Evolutionary conservation across 2,797 vertebrate species (phyloP), one percentile per base, ranked within the genome.

Genomic region (Tenualosa thibaudeaui): DNA sequence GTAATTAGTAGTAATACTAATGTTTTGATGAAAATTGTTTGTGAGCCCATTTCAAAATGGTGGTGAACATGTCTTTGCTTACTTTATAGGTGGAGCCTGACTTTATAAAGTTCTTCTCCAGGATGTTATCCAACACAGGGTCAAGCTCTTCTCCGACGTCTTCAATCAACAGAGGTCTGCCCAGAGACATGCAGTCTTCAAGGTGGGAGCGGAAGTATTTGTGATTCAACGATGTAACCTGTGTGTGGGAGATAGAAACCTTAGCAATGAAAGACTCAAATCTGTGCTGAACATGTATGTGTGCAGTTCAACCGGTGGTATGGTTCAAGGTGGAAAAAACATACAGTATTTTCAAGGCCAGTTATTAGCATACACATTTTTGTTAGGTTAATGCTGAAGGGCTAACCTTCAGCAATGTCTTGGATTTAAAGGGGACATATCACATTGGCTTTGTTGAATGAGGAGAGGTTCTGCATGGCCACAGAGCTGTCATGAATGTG

Each of bases 41-140:
- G 19, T 22, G 53, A 17, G 8, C 49, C 7, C 17, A 10, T 31
- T 43, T 58, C 19, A 60, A 24, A 60, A 60, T 22, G 2, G 4
- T 60, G 22, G 22, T 60, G 22, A n/a, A 60, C 50, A 17, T 24
- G 8, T 56, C 4, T 13, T n/a, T 65, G 88, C 91, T 92, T 92
- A 96, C 96, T 92, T 96, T 97, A 43, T 93, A 92, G 1, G 94
- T 94, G 49, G 96, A 96, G 87, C 96, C 96, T 84, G 94, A 95
- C 91, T 95, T 97, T 85, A 97, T 96, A 90, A 96, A 96, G 91
- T 96, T 97, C 89, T 97, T 97, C 92, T 97, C 97, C 89, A 97
- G 91, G 71, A 97, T 93, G 89, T 97, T 96, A 93, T 97, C 96
- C 84, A 97, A 90, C 54, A 94, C 94, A 0, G 96, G 96, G 89